Base-by-base conservation (phyloP, 2,888 invertebrate species). In the Orchestes rusci region DNA sequence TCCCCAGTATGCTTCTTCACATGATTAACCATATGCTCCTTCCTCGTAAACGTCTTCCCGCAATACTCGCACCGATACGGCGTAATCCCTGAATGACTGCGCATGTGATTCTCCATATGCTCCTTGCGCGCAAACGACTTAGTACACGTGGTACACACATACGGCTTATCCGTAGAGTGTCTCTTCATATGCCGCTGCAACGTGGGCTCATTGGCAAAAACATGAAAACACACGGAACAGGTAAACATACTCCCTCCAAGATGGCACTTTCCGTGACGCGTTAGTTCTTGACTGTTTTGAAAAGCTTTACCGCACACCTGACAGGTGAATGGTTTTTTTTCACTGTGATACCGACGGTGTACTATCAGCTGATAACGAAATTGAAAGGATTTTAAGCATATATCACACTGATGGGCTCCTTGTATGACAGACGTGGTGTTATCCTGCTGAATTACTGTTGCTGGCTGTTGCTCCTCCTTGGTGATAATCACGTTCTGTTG, bases 81-180 rank as follows among this genome's bases (percentile, higher is more conserved):
- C 17, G 86, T 87, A 68, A 86, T 87, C 38, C 87, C 87, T 37
- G 87, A 87, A 65, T 82, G 88, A 69, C 86, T 83, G 49, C 85
- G 18, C 30, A 43, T 47, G 16, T 52, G 52, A 23, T 50, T 52
- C 16, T 52, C 52, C 53, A 89, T 74, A 65, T 90, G 89, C 64
- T 89, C 89, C 66, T 89, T 89, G 43, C 89, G 76, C 8, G 87
- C 86, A 69, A 90, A 90, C 17, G 84, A 83, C 68, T 89, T 89
- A 54, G 85, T 86, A 68, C 89, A 90, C 59, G 84, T 83, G 15
- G 84, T 80, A 70, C 89, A 89, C 49, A 82, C 84, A 62, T 87
- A 88, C 3, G 87, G 88, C 64, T 87, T 88, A 66, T 88, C 88
- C 47, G 85, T 85, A 3, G 85, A 79, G 64, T 88, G 78, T 37